Base-by-base conservation (phyloP, 2,797 vertebrate genomes). In the Sorex maritimensis region DNA sequence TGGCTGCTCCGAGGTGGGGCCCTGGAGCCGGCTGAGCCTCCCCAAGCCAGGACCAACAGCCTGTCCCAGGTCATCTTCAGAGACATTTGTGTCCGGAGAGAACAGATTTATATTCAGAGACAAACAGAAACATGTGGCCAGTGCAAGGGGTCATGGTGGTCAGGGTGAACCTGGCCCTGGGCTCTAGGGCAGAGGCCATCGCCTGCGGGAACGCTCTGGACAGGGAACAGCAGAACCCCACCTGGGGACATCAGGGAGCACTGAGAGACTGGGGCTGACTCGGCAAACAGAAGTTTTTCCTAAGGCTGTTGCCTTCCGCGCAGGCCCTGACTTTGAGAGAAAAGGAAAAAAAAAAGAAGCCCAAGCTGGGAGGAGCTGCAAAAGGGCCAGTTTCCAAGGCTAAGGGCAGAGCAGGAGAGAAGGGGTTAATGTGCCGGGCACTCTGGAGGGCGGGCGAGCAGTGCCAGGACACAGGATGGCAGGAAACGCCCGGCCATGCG, bases 271-370 rank as follows among this genome's bases (percentile, higher is more conserved):
- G 10, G 24, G 41, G 69, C 28, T 86, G 38, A 79, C n/a, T n/a
- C 83, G 13, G 49, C 67, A 74, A 24, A 75, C 49, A 38, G 55
- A 28, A 46, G 34, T 34, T 44, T 74, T 94, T 81, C 77, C 63
- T 75, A 34, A 26, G 52, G 77, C 83, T 65, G 1, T 52, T 90
- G 19, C 90, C 78, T 89, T 83, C 49, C 23, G 86, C 93, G 86
- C 26, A 63, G 68, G 30, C 34, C 55, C 88, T 28, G 49, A 52
- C 82, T 88, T 87, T 81, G 52, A 92, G 17, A 15, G 17, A 14
- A 13, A 55, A 17, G 12, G 12, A 55, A 17, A 15, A 61, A 61
- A 61, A 61, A 61, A 81, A 85, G 34, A 88, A 94, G 65, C 4
- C 44, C 77, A 90, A 71, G 82, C 19, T 46, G 74, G 73, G n/a